These are phyloP conservation scores for Sparidentex hasta DNA, from an alignment of 2,797 vertebrate genomes.

Conservation along the genomic window DNA sequence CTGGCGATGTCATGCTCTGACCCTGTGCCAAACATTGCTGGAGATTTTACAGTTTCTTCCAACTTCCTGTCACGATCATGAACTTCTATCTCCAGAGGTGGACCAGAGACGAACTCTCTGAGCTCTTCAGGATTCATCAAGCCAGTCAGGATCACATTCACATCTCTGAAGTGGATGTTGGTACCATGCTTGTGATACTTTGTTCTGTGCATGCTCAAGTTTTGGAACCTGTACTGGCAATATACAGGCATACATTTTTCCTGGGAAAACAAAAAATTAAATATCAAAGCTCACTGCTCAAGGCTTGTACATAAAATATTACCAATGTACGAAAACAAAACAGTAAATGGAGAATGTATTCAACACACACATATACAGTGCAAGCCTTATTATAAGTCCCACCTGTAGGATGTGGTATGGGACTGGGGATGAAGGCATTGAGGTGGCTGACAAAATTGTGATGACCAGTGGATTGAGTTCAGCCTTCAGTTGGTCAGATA, in stretches of 20 bases:
- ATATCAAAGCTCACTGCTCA: background rate
- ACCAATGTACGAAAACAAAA: background rate
- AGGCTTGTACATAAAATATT: background rate
- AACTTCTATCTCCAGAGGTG: constrained; percentile 89
- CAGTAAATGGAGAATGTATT: background rate
- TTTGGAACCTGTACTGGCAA: constrained; percentile 88
- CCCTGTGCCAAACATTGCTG: constrained; percentile 72
- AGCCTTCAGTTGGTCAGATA: constrained; percentile 85
- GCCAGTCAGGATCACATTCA: constrained; percentile 88
- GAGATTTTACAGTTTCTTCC: constrained; percentile 32
- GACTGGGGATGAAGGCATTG: constrained; percentile 84
- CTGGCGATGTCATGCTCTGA: constrained; percentile 66
- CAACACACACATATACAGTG: background rate
- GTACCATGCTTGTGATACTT: constrained; percentile 76
- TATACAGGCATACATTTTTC: constrained; percentile 86
- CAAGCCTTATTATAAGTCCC: background rate
- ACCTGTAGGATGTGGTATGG: constrained; percentile 85
- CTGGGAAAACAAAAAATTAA: constrained; percentile 64
- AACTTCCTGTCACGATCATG: constrained; percentile 88
- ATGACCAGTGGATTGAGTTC: constrained; percentile 91
- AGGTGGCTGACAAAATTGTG: constrained; percentile 83
- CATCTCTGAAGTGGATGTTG: constrained; percentile 86
- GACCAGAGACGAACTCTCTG: constrained; percentile 83
- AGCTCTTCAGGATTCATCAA: constrained; percentile 79
- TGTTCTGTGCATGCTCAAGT: constrained; percentile 81